Base-by-base conservation (phyloP, 2,888 invertebrate species). In the Drosophila borborema region DNA sequence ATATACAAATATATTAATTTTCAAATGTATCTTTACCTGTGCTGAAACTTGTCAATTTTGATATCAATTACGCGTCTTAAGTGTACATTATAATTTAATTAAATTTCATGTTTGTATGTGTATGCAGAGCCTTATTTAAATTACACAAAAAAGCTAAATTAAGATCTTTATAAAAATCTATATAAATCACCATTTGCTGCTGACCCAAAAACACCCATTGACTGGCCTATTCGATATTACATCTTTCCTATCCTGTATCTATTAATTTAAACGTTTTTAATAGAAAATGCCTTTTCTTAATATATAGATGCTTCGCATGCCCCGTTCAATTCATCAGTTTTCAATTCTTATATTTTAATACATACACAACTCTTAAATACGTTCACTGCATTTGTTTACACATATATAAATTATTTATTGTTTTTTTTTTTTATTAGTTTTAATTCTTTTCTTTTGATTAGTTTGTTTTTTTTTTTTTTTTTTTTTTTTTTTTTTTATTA, bases 41-140 rank as follows among this genome's bases (percentile, higher is more conserved):
- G 86, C 90, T 90, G 74, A 89, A 88, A 82, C 82, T 69, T 73
- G 68, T 82, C 65, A 84, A 76, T 89, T 89, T 85, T 85, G 90
- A 85, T 89, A 85, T 87, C 69, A 84, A 81, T 89, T 81, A 73
- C 69, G 82, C 79, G 73, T 54, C 88, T 87, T 89, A 84, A 45
- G 66, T 62, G 67, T 84, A 87, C 62, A 77, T 78, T 81, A 61
- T 56, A 64, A 45, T 63, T 62, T 54, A 59, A 60, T 74, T 69
- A 49, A 58, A 63, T 77, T 43, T 34, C 1, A 62, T 61, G 67
- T 69, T 56, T 36, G 7, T 41, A 7, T 72, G 62, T 71, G 58
- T 80, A 79, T 83, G 84, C 63, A 54, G 71, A 74, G 68, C 64
- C 66, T 72, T 61, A 74, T 64, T 74, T 73, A 77, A 69, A 80